phyloP scores from a whole-genome alignment of 2,888 invertebrate genomes.

The Acanthococcus lagerstroemiae region DNA sequence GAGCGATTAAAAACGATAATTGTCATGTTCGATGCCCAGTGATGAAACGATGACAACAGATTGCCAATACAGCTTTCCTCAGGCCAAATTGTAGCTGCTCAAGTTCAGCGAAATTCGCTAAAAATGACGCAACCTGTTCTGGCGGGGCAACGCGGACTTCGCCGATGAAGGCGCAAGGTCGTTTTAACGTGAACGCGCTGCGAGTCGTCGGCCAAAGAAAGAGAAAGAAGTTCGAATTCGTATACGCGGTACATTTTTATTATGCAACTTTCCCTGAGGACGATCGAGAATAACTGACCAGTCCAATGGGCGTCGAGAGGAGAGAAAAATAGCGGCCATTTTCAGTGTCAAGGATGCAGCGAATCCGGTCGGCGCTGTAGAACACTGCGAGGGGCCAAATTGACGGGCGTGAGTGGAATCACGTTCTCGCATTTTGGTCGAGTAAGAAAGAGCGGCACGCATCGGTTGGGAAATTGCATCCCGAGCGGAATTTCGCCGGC shows the following conservation, averaged over 20 bases:
- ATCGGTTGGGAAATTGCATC: neutral
- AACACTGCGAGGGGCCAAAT: too few relatives aligned
- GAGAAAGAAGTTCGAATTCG: neutral
- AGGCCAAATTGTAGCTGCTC: too few relatives aligned
- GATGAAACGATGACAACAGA: too few relatives aligned
- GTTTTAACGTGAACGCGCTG: neutral
- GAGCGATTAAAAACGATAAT: too few relatives aligned
- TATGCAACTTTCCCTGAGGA: constrained; percentile 6
- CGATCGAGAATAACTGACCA: neutral
- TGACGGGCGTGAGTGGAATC: too few relatives aligned
- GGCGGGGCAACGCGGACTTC: neutral
- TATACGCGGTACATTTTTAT: too few relatives aligned
- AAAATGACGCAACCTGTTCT: neutral
- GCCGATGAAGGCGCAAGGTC: neutral
- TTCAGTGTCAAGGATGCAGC: neutral
- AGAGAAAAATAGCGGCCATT: neutral
- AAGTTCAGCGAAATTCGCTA: too few relatives aligned
- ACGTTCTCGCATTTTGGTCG: too few relatives aligned
- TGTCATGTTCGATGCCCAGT: too few relatives aligned
- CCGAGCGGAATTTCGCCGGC: neutral
- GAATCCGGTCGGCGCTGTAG: too few relatives aligned
- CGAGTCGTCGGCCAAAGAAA: neutral
- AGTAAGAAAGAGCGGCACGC: neutral
- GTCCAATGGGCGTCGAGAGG: too few relatives aligned
- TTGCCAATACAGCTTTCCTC: too few relatives aligned